These are phyloP conservation scores for Campaea margaritaria DNA, from an alignment of 2,888 invertebrate species.

Conservation along the genomic window DNA sequence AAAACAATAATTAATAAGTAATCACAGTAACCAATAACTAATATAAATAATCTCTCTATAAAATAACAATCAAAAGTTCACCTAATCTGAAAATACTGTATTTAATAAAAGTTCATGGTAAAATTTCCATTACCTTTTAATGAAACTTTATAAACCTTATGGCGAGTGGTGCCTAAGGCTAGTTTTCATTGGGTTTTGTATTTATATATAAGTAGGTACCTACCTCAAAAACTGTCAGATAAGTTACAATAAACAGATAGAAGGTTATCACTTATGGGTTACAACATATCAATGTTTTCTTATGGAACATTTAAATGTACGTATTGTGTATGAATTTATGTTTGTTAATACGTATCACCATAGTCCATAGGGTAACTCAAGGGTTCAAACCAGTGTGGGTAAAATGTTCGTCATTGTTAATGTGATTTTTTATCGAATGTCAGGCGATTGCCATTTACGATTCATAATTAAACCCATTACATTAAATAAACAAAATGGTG, in stretches of 20 bases:
- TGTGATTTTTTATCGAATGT: not conserved
- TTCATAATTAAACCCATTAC: not conserved
- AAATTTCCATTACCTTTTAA: no score
- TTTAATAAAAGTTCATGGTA: no score
- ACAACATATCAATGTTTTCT: conserved; percentile 2
- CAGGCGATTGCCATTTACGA: not conserved
- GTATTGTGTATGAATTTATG: no score
- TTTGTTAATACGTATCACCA: not conserved
- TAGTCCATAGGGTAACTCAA: conserved; percentile 11
- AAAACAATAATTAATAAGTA: no score
- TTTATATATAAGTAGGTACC: not conserved
- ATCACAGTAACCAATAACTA: no score
- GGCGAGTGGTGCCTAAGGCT: no score
- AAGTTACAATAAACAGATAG: not conserved
- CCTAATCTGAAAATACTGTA: no score
- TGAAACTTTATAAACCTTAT: no score
- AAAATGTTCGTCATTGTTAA: not conserved
- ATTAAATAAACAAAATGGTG: not conserved
- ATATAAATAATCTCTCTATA: no score
- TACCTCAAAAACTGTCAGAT: not conserved
- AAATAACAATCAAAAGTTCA: no score
- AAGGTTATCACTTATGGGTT: conserved; percentile 6
- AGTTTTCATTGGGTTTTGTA: no score
- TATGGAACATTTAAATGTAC: not conserved
- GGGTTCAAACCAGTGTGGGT: not conserved